A percentile compares a stretch with the other conserved stretches of the same genome.
phyloP scores from a whole-genome alignment of 1,140 invertebrate genomes.

The Pollicipes pollicipes region DNA sequence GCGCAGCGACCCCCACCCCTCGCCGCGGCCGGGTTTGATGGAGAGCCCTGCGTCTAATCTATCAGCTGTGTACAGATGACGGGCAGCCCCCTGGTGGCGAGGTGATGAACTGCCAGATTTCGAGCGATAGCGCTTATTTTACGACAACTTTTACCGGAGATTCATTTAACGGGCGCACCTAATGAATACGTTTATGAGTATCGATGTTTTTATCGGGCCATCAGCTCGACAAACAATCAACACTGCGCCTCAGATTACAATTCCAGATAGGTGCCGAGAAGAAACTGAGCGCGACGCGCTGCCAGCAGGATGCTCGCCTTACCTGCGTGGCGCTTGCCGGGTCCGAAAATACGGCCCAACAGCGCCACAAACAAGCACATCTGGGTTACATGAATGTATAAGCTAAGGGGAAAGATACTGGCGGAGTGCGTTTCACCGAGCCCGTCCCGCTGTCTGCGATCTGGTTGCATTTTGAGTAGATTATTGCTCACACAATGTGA shows the following conservation, averaged over 20 bases:
- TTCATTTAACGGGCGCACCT: neutral
- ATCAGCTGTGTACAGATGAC: neutral
- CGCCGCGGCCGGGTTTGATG: too few species aligned
- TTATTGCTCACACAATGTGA: neutral
- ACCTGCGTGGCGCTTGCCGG: neutral
- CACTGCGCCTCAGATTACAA: neutral
- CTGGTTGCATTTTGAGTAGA: neutral
- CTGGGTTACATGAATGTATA: constrained; percentile 1
- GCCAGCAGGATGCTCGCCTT: neutral
- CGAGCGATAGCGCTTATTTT: neutral
- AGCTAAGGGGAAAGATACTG: neutral
- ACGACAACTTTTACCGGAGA: constrained; percentile 1
- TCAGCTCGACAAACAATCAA: neutral
- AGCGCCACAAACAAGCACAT: neutral
- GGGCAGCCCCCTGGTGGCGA: neutral
- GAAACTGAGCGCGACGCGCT: neutral
- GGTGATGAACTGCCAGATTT: neutral
- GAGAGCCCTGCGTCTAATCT: neutral
- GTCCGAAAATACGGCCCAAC: neutral
- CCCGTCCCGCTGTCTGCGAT: too few species aligned
- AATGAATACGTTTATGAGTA: constrained; percentile 2
- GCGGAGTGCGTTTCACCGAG: neutral
- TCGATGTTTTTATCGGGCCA: constrained; percentile 1
- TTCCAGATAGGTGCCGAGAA: neutral
- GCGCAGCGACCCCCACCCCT: too few species aligned